Conservation (phyloP, 2,113 vertebrate genomes). For the Urocitellus parryii region DNA sequence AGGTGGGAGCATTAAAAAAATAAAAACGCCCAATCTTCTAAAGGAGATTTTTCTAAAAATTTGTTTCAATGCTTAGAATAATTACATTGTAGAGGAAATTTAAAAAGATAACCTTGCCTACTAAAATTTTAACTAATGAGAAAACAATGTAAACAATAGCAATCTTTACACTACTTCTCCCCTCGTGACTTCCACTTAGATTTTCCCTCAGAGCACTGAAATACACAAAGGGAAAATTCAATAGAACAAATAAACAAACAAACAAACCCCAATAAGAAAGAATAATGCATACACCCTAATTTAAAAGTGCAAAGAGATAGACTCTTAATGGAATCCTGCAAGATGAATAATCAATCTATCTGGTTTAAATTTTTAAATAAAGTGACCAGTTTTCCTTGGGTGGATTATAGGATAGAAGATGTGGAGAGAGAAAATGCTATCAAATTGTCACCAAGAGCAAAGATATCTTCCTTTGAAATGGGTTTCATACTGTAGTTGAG, state of each 20-base stretch:
- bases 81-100: not conserved
- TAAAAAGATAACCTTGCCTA: not conserved
- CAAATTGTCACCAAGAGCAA: constrained; percentile 27
- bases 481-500: not conserved
- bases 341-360: constrained; percentile 10
- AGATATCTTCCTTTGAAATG: constrained; percentile 37
- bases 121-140: constrained; percentile 8
- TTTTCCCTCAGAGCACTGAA: not conserved
- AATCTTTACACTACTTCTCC: not conserved
- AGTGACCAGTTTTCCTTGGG: not conserved
- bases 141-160: not conserved
- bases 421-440: not conserved
- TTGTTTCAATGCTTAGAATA: not conserved
- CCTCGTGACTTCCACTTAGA: not conserved
- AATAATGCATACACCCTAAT: not conserved
- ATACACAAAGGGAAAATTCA: not conserved
- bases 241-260: not conserved
- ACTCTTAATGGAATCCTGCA: not conserved
- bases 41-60: constrained; percentile 27
- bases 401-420: not conserved
- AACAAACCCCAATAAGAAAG: not conserved
- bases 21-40: not conserved
- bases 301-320: constrained; percentile 38
- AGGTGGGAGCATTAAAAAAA: too few relatives aligned
- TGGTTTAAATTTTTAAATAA: constrained; percentile 62